Evolutionary conservation across 2,113 vertebrate genomes (phyloP).

Genomic region (Podocnemis expansa): DNA sequence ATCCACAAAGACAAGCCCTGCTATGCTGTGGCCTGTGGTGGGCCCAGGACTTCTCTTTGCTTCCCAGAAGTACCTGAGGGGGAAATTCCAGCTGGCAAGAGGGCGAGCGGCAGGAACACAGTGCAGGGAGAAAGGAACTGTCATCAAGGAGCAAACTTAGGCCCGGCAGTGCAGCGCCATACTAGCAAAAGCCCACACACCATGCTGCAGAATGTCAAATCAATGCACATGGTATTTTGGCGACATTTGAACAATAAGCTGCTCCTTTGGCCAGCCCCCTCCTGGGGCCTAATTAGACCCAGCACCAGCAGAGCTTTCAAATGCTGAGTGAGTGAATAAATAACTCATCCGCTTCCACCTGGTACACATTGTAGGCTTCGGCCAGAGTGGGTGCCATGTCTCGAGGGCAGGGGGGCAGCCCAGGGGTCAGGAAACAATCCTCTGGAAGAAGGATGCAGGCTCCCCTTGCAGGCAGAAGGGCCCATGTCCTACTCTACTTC

Average conservation of each 20-base stretch:
- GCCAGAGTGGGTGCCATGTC: too few relatives aligned
- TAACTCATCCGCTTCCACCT: neutral
- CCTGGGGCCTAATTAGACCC: neutral
- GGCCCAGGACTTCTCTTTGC: neutral
- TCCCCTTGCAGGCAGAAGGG: neutral
- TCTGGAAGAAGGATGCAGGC: neutral
- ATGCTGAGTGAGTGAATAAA: neutral
- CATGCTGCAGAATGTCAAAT: slow-evolving; percentile 4
- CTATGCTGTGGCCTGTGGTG: too few relatives aligned
- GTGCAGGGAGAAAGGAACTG: neutral
- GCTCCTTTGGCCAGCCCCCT: neutral
- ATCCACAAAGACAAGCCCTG: too few relatives aligned
- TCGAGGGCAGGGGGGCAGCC: neutral
- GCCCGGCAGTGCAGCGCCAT: too few relatives aligned
- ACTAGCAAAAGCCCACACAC: too few relatives aligned
- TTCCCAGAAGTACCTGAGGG: neutral
- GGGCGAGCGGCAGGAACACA: neutral
- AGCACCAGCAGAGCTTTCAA: neutral
- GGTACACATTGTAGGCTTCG: too few relatives aligned
- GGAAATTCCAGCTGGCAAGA: too few relatives aligned
- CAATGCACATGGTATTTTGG: slow-evolving; percentile 12
- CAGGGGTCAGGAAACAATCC: neutral
- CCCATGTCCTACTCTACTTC: neutral
- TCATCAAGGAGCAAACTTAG: neutral
- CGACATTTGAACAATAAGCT: neutral